Base-by-base conservation (phyloP, 2,888 invertebrate species). In the Tipula vernalis region DNA sequence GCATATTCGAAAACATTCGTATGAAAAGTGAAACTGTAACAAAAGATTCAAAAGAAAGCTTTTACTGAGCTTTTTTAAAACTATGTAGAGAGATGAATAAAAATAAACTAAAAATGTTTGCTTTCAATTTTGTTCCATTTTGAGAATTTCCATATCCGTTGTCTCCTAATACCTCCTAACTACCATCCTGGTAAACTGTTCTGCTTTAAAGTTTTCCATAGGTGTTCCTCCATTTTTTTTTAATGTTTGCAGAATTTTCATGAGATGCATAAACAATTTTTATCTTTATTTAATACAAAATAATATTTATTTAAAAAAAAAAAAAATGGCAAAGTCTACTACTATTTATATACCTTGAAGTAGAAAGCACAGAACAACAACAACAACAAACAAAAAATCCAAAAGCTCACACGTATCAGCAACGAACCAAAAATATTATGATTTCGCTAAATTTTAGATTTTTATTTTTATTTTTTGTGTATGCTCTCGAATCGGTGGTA, bases 261-360 rank as follows among this genome's bases (percentile, higher is more conserved):
- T 71, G 71, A 71, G 71, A 71, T 71, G 71, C 71, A 71, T 71
- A 71, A 71, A 71, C 71, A 71, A 71, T 71, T 71, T 71, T 71
- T 71, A 71, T 71, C 71, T 71, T 71, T 71, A 71, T 28, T 71
- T 71, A 71, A 71, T 71, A 71, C 71, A 6, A 71, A 71, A 71
- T 71, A 71, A 71, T 71, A 71, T 71, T 71, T 71, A 71, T 71
- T 71, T 28, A 28, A 71, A 71, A 18, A 51, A 51, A 51, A n/a
- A 51, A 51, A 71, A 71, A 71, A 71, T 10, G 10, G 8, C 71
- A 28, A 71, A 71, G 39, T 39, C 15, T 57, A 57, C 71, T 12
- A 71, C 28, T 28, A 12, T 71, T 28, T 28, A 28, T 57, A 10
- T 71, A 71, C 71, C 28, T 71, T 71, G 1, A 28, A 71, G 71